These are phyloP conservation scores for Trematomus bernacchii DNA, from an alignment of 2,797 vertebrate genomes.

Conservation along the genomic window DNA sequence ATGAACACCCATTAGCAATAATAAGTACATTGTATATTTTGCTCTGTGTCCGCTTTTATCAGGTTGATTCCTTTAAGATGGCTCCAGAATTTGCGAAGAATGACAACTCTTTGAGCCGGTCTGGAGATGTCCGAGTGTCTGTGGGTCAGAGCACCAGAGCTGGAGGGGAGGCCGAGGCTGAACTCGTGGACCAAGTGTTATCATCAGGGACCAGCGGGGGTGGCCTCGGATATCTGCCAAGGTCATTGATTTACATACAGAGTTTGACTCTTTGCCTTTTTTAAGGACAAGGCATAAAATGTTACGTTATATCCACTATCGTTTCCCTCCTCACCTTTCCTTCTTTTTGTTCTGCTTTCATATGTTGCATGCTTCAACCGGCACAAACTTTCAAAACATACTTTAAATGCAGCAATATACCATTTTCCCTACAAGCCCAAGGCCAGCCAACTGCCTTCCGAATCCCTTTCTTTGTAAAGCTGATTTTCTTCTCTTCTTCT, in stretches of 20 bases:
- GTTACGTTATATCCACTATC: too few relatives aligned
- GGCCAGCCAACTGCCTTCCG: too few relatives aligned
- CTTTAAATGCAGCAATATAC: too few relatives aligned
- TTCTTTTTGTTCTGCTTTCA: too few relatives aligned
- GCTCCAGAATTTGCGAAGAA: conserved; percentile 87
- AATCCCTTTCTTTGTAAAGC: too few relatives aligned
- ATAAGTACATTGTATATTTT: neutral
- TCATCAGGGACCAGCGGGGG: conserved; percentile 77
- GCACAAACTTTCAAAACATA: too few relatives aligned
- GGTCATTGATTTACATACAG: conserved; percentile 30
- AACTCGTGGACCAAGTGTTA: conserved; percentile 66
- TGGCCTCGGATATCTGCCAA: conserved; percentile 41
- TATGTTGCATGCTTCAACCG: too few relatives aligned
- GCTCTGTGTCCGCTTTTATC: conserved; percentile 30
- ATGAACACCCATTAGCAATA: neutral
- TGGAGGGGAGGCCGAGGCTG: conserved; percentile 34
- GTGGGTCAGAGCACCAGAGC: conserved; percentile 50
- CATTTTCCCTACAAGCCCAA: too few relatives aligned
- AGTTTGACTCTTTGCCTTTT: too few relatives aligned
- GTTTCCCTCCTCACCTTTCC: too few relatives aligned
- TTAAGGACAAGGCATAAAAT: too few relatives aligned
- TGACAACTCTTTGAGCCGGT: conserved; percentile 80
- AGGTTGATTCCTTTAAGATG: conserved; percentile 97
- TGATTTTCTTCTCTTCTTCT: neutral
- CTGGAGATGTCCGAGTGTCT: conserved; percentile 65